Conservation (phyloP, 2,888 invertebrate species). For the Agapetus fuscipes region DNA sequence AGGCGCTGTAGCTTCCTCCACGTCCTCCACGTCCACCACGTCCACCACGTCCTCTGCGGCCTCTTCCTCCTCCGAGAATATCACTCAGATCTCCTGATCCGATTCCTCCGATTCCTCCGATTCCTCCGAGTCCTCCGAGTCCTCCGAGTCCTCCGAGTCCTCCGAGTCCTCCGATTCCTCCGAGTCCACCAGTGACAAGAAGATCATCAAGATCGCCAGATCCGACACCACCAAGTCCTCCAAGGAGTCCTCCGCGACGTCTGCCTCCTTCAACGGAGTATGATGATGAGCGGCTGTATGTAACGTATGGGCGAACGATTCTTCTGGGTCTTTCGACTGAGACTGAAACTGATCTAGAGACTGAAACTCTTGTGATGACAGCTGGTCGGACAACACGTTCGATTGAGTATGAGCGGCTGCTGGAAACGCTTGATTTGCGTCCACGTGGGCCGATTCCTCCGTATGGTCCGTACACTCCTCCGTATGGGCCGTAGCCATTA, state of each 20-base stretch:
- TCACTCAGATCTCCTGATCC: neutral
- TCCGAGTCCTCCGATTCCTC: slow-evolving; percentile 2
- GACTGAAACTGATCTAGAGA: slow-evolving; percentile 2
- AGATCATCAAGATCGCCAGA: neutral
- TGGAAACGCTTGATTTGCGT: neutral
- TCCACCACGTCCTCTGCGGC: neutral
- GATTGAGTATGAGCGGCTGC: slow-evolving; percentile 1
- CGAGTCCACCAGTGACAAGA: too few species aligned
- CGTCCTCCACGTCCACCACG: neutral
- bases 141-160: slow-evolving; percentile 1
- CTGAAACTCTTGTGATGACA: neutral
- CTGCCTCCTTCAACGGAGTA: neutral
- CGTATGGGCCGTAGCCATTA: neutral
- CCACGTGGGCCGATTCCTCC: neutral
- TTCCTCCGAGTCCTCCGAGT: slow-evolving; percentile 1
- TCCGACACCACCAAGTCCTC: neutral
- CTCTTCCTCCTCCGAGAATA: neutral
- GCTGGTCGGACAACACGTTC: slow-evolving; percentile 5
- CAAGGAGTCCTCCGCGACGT: slow-evolving; percentile 1
- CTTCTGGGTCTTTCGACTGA: slow-evolving; percentile 2
- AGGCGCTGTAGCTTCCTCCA: neutral
- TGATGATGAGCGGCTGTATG: neutral
- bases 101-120: slow-evolving; percentile 1
- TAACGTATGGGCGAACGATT: neutral
- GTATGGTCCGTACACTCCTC: neutral